Conservation (phyloP, 2,888 invertebrate species). For the Oligia fasciuncula region DNA sequence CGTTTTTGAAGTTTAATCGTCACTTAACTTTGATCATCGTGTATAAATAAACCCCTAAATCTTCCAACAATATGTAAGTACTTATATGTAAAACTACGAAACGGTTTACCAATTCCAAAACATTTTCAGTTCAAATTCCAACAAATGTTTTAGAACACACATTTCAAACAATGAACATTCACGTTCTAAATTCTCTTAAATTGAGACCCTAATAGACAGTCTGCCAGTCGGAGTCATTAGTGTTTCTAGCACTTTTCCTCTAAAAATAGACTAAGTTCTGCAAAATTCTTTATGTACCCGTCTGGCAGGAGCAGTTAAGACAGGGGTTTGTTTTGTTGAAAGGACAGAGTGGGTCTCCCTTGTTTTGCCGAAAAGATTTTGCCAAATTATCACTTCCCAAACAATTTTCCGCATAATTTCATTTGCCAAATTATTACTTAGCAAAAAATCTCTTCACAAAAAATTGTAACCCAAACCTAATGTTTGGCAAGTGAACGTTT, state of each 20-base stretch:
- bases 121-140: background rate
- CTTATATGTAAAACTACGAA: background rate
- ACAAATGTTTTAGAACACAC: conserved; percentile 21
- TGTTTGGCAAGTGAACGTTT: too few relatives aligned
- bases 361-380: too few relatives aligned
- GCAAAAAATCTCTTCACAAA: too few relatives aligned
- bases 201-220: conserved; percentile 49
- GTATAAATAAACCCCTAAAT: too few relatives aligned
- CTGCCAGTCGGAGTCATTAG: conserved; percentile 57
- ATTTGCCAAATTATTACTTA: too few relatives aligned
- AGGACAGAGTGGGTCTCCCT: too few relatives aligned
- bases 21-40: too few relatives aligned
- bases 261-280: conserved; percentile 53
- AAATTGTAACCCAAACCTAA: too few relatives aligned
- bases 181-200: conserved; percentile 26
- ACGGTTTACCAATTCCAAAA: background rate
- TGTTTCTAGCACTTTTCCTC: conserved; percentile 32
- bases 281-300: conserved; percentile 52
- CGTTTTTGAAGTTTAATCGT: too few relatives aligned
- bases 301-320: conserved; percentile 32
- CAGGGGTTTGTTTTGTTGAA: conserved; percentile 18
- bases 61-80: too few relatives aligned
- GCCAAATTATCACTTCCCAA: too few relatives aligned
- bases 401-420: too few relatives aligned
- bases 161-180: conserved; percentile 21